Evolutionary conservation across 2,888 invertebrate species (phyloP).

Genomic region (Allygus modestus): DNA sequence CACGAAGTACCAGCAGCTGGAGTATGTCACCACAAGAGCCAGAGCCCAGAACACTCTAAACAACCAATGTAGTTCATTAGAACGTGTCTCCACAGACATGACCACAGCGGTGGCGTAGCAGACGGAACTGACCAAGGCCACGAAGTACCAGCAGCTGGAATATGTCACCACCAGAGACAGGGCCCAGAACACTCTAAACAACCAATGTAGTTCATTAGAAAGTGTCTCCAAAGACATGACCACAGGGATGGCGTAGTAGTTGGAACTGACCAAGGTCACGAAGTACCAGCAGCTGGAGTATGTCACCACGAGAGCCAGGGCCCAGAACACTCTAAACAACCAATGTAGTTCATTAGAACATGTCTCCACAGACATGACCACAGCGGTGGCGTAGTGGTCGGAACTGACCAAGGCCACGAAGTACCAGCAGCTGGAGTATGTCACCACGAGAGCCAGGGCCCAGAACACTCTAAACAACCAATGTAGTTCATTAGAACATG

Average conservation of each 20-base stretch:
- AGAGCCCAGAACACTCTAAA: constrained; percentile 65
- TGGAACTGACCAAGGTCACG: neutral
- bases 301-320: constrained; percentile 61
- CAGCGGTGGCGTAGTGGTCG: constrained; percentile 60
- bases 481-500: too few relatives aligned
- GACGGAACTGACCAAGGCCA: constrained; percentile 3
- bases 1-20: constrained; percentile 59
- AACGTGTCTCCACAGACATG: constrained; percentile 63
- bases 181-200: constrained; percentile 64
- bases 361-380: constrained; percentile 65
- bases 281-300: constrained; percentile 61
- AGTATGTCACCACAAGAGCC: constrained; percentile 63
- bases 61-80: too few relatives aligned
- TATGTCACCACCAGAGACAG: constrained; percentile 63
- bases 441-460: constrained; percentile 63
- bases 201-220: too few relatives aligned
- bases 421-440: constrained; percentile 62
- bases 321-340: constrained; percentile 67
- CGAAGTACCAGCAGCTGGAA: constrained; percentile 60
- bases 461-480: constrained; percentile 62
- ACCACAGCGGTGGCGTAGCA: constrained; percentile 63
- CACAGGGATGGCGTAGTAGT: constrained; percentile 55
- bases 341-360: too few relatives aligned
- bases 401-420: constrained; percentile 20
- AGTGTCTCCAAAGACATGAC: constrained; percentile 64